Base-by-base conservation (phyloP, 2,113 vertebrate genomes). In the Notechis scutatus region DNA sequence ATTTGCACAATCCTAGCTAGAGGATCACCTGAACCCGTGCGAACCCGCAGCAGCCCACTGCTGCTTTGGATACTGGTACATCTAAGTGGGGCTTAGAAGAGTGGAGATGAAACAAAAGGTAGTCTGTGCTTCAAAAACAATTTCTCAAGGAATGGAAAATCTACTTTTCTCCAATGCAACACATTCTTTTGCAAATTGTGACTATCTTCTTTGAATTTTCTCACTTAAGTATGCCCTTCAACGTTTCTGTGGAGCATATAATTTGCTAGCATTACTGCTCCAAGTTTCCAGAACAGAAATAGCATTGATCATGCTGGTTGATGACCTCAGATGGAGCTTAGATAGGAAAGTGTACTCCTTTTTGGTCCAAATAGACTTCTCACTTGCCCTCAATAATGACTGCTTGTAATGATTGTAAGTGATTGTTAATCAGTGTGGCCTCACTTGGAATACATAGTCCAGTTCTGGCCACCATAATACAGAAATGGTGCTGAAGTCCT, bases 181-280 rank as follows among this genome's bases (percentile, higher is more conserved):
- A 92, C 64, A 52, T 42, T 91, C 45, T 92, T 96, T 88, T 95
- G 4, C 92, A 94, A 94, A n/a, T 1, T 91, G 93, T 95, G 94
- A 92, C 95, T 94, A 95, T 91, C 91, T 93, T 57, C n/a, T 93
- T 93, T 1, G 0, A 94, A 93, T 92, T 94, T 93, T 94, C 94
- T 94, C 95, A 94, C 56, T 91, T 95, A 95, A 95, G 94, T 95
- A 92, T 92, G 94, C 74, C 92, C 94, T 85, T 91, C 56, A 23
- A 91, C 95, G 34, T 88, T 94, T 1, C 0, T 92, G 92, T 94
- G 94, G 94, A 95, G 34, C 12, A 96, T 94, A 93, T 95, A 93
- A 90, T 96, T 95, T 94, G 50, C 94, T 91, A 90, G 90, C 26
- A 92, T 45, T 91, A 50, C 74, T 93, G 91, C 29, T 93, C 96